These are phyloP conservation scores for Microchirus variegatus DNA, from an alignment of 2,797 vertebrate species.

Conservation along the genomic window DNA sequence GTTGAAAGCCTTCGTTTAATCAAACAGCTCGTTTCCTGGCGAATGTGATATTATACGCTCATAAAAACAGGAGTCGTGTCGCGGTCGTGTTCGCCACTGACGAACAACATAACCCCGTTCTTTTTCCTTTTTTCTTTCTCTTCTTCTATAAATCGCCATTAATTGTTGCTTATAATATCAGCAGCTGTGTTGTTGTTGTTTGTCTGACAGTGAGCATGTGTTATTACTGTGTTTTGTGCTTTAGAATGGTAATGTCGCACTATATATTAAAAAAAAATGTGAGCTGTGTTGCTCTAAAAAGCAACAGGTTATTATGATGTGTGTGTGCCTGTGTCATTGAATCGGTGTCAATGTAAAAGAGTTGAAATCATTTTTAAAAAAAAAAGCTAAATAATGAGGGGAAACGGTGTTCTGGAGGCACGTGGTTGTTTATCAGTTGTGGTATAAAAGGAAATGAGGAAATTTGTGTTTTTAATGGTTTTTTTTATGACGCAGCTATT, in stretches of 20 bases:
- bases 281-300: constrained; percentile 8
- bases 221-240: not conserved
- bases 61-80: too few relatives aligned
- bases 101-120: too few relatives aligned
- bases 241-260: constrained; percentile 14
- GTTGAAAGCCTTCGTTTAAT: not conserved
- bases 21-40: not conserved
- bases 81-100: too few relatives aligned
- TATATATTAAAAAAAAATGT: not conserved
- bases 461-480: not conserved
- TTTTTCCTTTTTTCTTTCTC: too few relatives aligned
- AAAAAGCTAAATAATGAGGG: not conserved
- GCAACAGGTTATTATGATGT: constrained; percentile 56
- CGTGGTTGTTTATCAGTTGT: not conserved
- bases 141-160: too few relatives aligned
- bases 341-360: too few relatives aligned
- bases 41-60: too few relatives aligned
- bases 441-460: not conserved
- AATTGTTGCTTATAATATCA: not conserved
- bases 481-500: too few relatives aligned
- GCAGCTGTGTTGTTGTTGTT: not conserved
- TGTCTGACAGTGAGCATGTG: too few relatives aligned
- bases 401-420: too few relatives aligned
- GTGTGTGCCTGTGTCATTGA: constrained; percentile 11
- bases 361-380: too few relatives aligned